Evolutionary conservation across 2,797 vertebrate genomes (phyloP).

Genomic region (Poeciliopsis gracilis): DNA sequence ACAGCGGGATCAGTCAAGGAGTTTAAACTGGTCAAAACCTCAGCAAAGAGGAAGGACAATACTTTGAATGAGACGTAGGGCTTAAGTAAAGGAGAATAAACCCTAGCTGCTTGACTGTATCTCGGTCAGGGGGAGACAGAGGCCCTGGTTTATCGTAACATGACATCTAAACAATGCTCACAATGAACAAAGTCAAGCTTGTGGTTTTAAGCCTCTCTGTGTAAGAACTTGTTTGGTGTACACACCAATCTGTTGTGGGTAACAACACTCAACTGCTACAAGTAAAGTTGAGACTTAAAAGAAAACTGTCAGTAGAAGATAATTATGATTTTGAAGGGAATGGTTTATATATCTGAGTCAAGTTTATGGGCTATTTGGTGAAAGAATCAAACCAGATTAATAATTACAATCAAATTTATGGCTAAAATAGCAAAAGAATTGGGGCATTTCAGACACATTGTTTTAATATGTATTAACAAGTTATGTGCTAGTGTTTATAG

Average conservation of each 20-base stretch:
- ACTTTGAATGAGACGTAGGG: background rate
- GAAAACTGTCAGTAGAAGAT: background rate
- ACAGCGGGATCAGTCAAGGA: background rate
- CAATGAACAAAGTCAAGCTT: conserved; percentile 26
- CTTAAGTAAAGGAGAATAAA: background rate
- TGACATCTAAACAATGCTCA: conserved; percentile 23
- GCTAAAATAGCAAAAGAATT: background rate
- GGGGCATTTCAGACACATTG: background rate
- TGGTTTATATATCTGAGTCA: background rate
- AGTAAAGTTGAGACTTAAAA: background rate
- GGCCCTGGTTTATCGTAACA: background rate
- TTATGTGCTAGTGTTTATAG: background rate
- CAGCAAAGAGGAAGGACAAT: background rate
- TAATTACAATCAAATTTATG: background rate
- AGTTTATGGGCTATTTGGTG: background rate
- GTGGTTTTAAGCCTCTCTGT: conserved; percentile 36
- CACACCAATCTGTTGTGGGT: conserved; percentile 20
- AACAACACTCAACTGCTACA: conserved; percentile 35
- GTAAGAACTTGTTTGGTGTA: conserved; percentile 26
- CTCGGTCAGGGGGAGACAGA: background rate
- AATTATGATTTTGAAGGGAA: background rate
- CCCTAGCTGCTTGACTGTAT: background rate
- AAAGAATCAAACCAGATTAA: background rate
- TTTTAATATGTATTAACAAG: background rate
- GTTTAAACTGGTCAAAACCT: background rate